Base-by-base conservation (phyloP, 2,888 invertebrate genomes). In the Electrophaes corylata region DNA sequence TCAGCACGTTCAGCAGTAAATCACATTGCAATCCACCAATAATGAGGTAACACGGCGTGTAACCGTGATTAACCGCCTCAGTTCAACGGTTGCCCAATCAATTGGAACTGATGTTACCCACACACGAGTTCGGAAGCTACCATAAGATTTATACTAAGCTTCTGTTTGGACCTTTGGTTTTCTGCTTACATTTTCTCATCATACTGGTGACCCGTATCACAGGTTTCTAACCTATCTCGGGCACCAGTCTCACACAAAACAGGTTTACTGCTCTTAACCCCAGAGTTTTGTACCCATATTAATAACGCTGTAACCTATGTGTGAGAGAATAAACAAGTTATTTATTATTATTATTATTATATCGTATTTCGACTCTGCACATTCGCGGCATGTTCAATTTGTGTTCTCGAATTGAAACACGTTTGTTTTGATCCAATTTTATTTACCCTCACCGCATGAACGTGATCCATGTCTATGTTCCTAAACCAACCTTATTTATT, bases 1-100 rank as follows among this genome's bases (percentile, higher is more conserved):
- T 46, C 29, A 39, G 40, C 52, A 53, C 51, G 43, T 65, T 67
- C 60, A 68, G 60, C 60, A 65, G 60, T 64, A 64, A 63, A 65
- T 65, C 69, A 74, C 67, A 73, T 71, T 66, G 62, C 66, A 64
- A 64, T 65, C 60, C 60, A 43, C 65, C 64, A 65, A 65, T 75
- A 79, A 74, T 74, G 74, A 78, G 73, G 67, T 62, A 76, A 76
- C 72, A 72, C 67, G 67, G 72, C 79, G 73, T 74, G 77, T 76
- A 77, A 75, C 76, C 72, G 71, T 80, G 83, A 86, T 84, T 83
- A 86, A 84, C 71, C 71, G 74, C 73, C 71, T 75, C 79, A 73
- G 76, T 77, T 79, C 76, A 78, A 70, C 75, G 76, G 66, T 69
- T 71, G 80, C 67, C 78, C 79, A 79, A 86, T 86, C 85, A 84